Evolutionary conservation across 1,140 invertebrate genomes (phyloP), one percentile per base, ranked within the genome.

Genomic region (Dufourea novaeangliae): DNA sequence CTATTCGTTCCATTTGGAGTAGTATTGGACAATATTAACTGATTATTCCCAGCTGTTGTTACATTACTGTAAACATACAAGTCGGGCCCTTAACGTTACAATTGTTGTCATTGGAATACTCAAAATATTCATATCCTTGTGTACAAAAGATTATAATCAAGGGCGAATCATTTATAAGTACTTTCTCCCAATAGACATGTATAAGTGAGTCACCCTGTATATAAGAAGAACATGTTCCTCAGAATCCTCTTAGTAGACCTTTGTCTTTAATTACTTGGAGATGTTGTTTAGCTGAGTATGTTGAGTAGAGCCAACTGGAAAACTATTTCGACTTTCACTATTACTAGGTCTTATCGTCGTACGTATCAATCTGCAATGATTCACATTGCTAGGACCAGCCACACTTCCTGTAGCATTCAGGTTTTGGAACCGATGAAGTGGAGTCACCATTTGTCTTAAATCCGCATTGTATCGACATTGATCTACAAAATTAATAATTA

Each of bases 351-450:
- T 86, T 72, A 75, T 54, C 8, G 62, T 57, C 44, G 85, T 63
- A 80, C 83, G 70, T n/a, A 71, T 67, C 54, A 82, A 46, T 82
- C 78, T 84, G 63, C 66, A 80, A 29, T 59, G 75, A 78, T 77
- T 81, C 37, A 79, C 59, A 83, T 81, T 87, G 86, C 86, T 89
- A 64, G 86, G 84, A 59, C 84, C 86, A 56, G 85, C 82, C 41
- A 72, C 56, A 66, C 71, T 90, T 79, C 54, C 92, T 69, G 92
- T 92, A 83, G 93, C 93, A 88, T 94, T 94, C 50, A 94, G 92
- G 79, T 93, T 93, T 85, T 94, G 94, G 87, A 95, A 95, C 68
- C 94, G 93, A 89, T 95, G 95, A 80, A 95, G 94, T 61, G 95
- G 94, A 83, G 95, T 95, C 86, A 95, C 93, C 94, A 95, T 95